Conservation (phyloP, 2,888 invertebrate genomes). For the Lumbricus terrestris region DNA sequence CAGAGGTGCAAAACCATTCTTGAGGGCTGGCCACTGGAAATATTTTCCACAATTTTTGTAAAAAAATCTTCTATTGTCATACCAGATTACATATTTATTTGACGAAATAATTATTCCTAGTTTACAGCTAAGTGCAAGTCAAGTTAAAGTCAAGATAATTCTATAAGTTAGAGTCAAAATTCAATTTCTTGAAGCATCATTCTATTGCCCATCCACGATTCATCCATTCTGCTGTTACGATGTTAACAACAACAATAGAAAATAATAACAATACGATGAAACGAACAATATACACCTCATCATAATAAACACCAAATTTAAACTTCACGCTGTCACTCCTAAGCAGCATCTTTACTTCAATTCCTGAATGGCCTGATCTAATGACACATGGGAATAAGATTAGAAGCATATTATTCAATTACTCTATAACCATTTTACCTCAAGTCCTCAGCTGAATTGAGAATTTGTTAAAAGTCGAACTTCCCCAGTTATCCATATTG, state of each 20-base stretch:
- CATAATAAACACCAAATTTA: too few relatives aligned
- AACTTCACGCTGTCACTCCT: neutral
- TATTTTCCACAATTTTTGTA: too few relatives aligned
- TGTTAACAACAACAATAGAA: neutral
- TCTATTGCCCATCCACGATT: neutral
- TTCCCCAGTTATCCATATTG: too few relatives aligned
- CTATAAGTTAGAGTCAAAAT: neutral
- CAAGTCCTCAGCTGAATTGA: too few relatives aligned
- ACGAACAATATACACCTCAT: neutral
- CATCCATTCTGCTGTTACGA: neutral
- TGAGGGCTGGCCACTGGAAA: too few relatives aligned
- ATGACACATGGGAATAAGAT: neutral
- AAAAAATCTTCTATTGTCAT: too few relatives aligned
- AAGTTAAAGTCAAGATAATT: neutral
- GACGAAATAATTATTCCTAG: neutral
- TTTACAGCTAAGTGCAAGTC: neutral
- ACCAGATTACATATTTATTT: neutral
- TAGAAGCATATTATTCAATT: neutral
- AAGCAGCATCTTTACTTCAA: neutral
- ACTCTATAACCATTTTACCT: neutral
- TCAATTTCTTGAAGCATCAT: neutral
- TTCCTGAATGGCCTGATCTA: neutral
- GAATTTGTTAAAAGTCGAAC: too few relatives aligned
- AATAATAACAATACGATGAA: neutral
- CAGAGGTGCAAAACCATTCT: too few relatives aligned